These are phyloP conservation scores for Synergus gifuensis DNA, from an alignment of 2,888 invertebrate genomes.

Conservation along the genomic window DNA sequence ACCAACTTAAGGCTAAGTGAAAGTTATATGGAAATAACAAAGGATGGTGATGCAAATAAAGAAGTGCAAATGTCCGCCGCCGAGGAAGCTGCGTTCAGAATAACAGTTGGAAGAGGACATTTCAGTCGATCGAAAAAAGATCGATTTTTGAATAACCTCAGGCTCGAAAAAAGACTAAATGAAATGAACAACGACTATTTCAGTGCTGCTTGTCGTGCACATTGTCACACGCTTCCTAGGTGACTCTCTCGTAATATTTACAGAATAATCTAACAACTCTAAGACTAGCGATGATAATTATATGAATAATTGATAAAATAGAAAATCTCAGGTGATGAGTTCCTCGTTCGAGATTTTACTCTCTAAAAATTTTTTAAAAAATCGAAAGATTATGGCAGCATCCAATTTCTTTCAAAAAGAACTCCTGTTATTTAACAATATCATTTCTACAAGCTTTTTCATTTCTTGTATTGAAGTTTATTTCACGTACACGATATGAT, in stretches of 20 bases:
- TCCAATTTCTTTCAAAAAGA: background rate
- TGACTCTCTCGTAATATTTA: conserved; percentile 45
- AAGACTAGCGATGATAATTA: background rate
- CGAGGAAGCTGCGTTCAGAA: conserved; percentile 68
- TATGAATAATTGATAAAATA: background rate
- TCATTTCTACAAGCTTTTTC: background rate
- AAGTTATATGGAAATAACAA: conserved; percentile 52
- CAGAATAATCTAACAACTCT: background rate
- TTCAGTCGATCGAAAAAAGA: conserved; percentile 71
- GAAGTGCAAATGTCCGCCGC: conserved; percentile 64
- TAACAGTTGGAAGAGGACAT: conserved; percentile 69
- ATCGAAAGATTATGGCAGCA: background rate
- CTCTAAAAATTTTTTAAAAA: background rate
- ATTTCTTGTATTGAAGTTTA: background rate
- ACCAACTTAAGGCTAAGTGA: conserved; percentile 47
- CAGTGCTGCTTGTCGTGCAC: conserved; percentile 59
- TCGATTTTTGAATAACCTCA: conserved; percentile 69
- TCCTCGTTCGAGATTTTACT: background rate
- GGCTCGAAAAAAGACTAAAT: conserved; percentile 69
- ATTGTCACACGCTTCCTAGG: conserved; percentile 47
- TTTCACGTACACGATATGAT: background rate
- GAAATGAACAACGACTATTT: conserved; percentile 67
- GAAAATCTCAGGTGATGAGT: conserved; percentile 6
- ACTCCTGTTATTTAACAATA: no score
- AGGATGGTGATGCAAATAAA: conserved; percentile 48